Evolutionary conservation across 2,797 vertebrate genomes (phyloP), one percentile per base, ranked within the genome.

Genomic region (Hylomyscus alleni): DNA sequence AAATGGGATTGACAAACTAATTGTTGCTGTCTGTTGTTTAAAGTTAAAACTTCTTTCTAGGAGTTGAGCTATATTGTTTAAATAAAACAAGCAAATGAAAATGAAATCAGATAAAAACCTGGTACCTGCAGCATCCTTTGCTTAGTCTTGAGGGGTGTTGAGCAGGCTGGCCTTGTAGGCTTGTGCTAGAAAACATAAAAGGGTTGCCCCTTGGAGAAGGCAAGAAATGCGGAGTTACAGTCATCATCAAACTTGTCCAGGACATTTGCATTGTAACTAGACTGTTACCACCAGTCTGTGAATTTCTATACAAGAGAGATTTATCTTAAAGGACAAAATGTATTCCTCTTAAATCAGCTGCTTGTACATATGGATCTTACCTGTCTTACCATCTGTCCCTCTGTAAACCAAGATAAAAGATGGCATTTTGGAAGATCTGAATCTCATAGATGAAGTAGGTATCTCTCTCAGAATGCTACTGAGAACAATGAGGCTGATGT

Each of bases 111-210:
- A 52, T 40, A n/a, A 47, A 95, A 89, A 77, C n/a, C 29, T 76
- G 37, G 47, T 20, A 52, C 37, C 47, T 54, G 37, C 14, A 86
- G 54, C 82, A 31, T 84, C n/a, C 75, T 89, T 56, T 75, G 34
- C 56, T 89, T 29, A 78, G 60, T 17, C 31, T 72, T 40, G 17
- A 26, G 26, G 37, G 37, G 9, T 60, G 40, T 88, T 56, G 72
- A 19, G 22, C 29, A 90, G 60, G 13, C 26, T 56, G 83, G 15
- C 52, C 56, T 73, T 84, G 84, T 40, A 26, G 37, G 22, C 67
- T 86, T 92, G 22, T 65, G 20, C 76, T 60, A 95, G 69, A 81
- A 81, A 90, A 84, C 13, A 95, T 17, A 82, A 81, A 96, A 84
- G n/a, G 19, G 52, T 80, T 89, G 84, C 52, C 50, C 14, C 34